Evolutionary conservation across 37 sponge, comb jelly and placozoan species (phyloP), one percentile per base, ranked within the genome.

Genomic region (Petrosia ficiformis): DNA sequence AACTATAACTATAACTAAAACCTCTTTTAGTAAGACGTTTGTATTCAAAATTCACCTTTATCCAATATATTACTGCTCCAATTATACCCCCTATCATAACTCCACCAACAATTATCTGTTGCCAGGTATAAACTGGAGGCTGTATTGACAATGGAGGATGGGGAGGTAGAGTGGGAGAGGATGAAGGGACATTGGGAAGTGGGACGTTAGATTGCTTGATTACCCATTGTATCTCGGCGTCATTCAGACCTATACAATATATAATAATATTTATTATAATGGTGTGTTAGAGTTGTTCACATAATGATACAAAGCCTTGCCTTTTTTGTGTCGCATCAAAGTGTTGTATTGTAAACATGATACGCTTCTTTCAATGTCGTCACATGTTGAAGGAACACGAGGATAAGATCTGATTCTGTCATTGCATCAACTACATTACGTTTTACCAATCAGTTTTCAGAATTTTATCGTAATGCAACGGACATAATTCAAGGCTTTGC

Each of bases 1-100:
- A n/a, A n/a, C n/a, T n/a, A n/a, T n/a, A n/a, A n/a, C n/a, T n/a
- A n/a, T n/a, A n/a, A n/a, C n/a, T n/a, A n/a, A n/a, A n/a, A n/a
- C n/a, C n/a, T n/a, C n/a, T n/a, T n/a, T n/a, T n/a, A n/a, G n/a
- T n/a, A n/a, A n/a, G n/a, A n/a, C n/a, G n/a, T n/a, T n/a, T n/a
- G n/a, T n/a, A n/a, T n/a, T n/a, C n/a, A n/a, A n/a, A n/a, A n/a
- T 71, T 57, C 39, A 87, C 88, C 68, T 44, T 82, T 5, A 87
- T 38, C 0, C 81, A 72, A 4, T 64, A 52, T 37, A 77, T 42
- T 11, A 87, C 40, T 1, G 72, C 78, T 38, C 77, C 81, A 34
- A 77, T 58, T 3, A 82, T 74, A 44, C 88, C 88, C 0, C 77
- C 88, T 8, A 82, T 59, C 26, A 87, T 59, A 6, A 77, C 70